Evolutionary conservation across 2,888 invertebrate species (phyloP), one percentile per base, ranked within the genome.

Genomic region (Andrena fulva): DNA sequence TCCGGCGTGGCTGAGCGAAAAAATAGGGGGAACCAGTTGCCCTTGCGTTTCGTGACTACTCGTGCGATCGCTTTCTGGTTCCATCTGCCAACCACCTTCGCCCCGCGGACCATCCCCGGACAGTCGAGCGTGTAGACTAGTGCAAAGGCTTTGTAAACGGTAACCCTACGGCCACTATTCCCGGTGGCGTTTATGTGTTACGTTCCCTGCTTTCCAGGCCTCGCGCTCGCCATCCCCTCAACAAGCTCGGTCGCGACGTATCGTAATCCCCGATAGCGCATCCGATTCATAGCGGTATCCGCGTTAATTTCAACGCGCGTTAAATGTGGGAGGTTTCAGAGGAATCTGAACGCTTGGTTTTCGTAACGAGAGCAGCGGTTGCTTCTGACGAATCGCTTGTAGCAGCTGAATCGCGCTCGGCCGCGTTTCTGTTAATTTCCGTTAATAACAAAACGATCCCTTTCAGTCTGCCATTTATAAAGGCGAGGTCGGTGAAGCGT

Each of bases 21-120:
- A 80, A 80, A 70, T 71, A 68, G 29, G 8, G 54, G 63, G 29
- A 16, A 59, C 64, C 60, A 73, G 64, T 60, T 70, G 52, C 59
- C 60, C 12, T 59, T 60, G 42, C 54, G 66, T 74, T 82, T 82
- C 54, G 64, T 66, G 52, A 80, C 66, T 80, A 62, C 66, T 70
- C 74, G n/a, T 76, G 29, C 68, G 52, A 70, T 48, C 68, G 27
- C 16, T 12, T 52, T 68, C 48, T 48, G 70, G 27, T 20, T 12
- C 33, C 48, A 59, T 10, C 52, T 20, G 16, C 33, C 48, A 59
- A 8, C 52, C 8, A 20, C 63, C 52, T 72, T 42, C 50, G 63
- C 63, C 42, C 71, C 42, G 72, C 64, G 56, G 67, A 52, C 16
- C 24, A 59, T 63, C 35, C 33, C 54, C 33, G 42, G 66, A 80